phyloP scores from a whole-genome alignment of 2,113 vertebrate genomes.

The Nematolebias whitei region DNA sequence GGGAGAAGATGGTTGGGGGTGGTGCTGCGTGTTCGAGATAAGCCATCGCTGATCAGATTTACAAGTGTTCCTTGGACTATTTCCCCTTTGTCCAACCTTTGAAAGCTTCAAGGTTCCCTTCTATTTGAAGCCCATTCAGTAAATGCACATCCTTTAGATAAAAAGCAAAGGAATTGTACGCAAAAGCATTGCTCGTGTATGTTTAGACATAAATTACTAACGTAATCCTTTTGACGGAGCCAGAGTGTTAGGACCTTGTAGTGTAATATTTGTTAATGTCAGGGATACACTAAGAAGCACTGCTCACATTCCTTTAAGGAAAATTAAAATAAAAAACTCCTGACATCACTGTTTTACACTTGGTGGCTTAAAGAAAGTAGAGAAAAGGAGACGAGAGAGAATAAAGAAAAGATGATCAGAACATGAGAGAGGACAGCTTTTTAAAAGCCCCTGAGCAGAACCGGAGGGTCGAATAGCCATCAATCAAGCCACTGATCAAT shows the following conservation, averaged over 20 bases:
- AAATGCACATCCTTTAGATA: slow-evolving; percentile 26
- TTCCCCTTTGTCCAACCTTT: slow-evolving; percentile 47
- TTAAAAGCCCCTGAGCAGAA: slow-evolving; percentile 42
- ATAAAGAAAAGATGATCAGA: slow-evolving; percentile 23
- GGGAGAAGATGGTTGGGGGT: slow-evolving; percentile 26
- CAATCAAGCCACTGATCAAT: slow-evolving; percentile 68
- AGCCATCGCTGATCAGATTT: slow-evolving; percentile 66
- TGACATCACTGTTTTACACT: slow-evolving; percentile 45
- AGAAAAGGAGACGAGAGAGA: slow-evolving; percentile 3
- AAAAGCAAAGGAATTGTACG: slow-evolving; percentile 35
- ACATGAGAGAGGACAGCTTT: slow-evolving; percentile 47
- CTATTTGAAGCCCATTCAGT: slow-evolving; percentile 58
- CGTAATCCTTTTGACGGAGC: slow-evolving; percentile 60
- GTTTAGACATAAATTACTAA: slow-evolving; percentile 50
- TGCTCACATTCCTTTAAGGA: slow-evolving; percentile 43
- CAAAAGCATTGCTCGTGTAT: slow-evolving; percentile 20
- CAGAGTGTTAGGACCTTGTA: slow-evolving; percentile 56
- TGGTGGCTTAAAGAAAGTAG: slow-evolving; percentile 17
- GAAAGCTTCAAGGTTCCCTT: slow-evolving; percentile 70
- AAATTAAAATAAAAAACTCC: slow-evolving; percentile 55
- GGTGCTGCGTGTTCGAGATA: slow-evolving; percentile 47
- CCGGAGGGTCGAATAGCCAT: slow-evolving; percentile 46
- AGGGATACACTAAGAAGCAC: slow-evolving; percentile 54
- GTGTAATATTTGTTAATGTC: slow-evolving; percentile 63
- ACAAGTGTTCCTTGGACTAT: slow-evolving; percentile 56